Conservation (phyloP, 2,113 vertebrate genomes). For the Ancistrus triradiatus region DNA sequence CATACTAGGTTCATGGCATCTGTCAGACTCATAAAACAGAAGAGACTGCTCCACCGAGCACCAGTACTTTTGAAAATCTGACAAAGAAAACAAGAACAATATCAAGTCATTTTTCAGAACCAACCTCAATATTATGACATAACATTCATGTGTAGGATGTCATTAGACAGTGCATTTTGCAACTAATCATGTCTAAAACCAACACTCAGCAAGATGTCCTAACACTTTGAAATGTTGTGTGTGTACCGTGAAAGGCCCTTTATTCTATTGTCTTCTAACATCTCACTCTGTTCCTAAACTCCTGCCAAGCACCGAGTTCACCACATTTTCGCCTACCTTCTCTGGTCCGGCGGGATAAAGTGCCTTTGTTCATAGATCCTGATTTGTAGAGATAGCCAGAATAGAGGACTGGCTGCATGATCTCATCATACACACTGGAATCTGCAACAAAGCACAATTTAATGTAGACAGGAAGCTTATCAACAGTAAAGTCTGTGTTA, state of each 20-base stretch:
- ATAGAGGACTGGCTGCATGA: slow-evolving; percentile 79
- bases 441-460: slow-evolving; percentile 48
- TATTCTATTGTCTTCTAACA: slow-evolving; percentile 5
- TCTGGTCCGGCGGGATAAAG: slow-evolving; percentile 71
- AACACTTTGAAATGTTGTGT: no score
- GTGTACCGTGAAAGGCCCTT: no score
- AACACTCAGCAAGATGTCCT: no score
- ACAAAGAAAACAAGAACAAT: background rate
- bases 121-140: no score
- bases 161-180: no score
- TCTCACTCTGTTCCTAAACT: slow-evolving; percentile 31
- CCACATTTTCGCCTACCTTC: slow-evolving; percentile 64
- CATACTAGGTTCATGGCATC: slow-evolving; percentile 64
- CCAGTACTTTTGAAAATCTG: slow-evolving; percentile 86
- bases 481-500: no score
- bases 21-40: slow-evolving; percentile 77
- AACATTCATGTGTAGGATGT: no score
- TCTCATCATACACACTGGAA: slow-evolving; percentile 85
- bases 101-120: background rate
- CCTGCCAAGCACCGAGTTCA: slow-evolving; percentile 23
- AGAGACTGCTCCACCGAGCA: slow-evolving; percentile 77
- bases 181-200: no score
- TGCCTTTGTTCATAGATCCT: slow-evolving; percentile 60
- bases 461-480: background rate
- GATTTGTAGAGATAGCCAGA: slow-evolving; percentile 84